Conservation (phyloP, 92 coral and sea anemone species). For the Palythoa heliodiscus region DNA sequence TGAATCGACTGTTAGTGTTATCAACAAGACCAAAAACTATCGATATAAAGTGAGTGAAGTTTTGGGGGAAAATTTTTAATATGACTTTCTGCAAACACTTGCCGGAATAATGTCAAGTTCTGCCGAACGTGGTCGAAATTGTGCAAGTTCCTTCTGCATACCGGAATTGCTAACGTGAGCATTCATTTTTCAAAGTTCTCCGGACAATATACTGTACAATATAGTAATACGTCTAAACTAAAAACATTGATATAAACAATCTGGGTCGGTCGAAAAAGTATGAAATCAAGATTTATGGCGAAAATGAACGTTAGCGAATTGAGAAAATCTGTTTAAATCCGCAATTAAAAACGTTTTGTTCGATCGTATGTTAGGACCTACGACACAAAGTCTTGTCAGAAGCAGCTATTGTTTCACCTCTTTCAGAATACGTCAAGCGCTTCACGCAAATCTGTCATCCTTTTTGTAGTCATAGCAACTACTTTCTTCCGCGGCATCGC, state of each 20-base stretch:
- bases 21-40: background rate
- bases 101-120: slow-evolving; percentile 32
- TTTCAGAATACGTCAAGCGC: slow-evolving; percentile 68
- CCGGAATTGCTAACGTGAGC: slow-evolving; percentile 23
- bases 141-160: slow-evolving; percentile 17
- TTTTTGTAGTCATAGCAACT: slow-evolving; percentile 72
- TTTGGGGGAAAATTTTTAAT: background rate
- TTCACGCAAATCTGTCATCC: slow-evolving; percentile 76
- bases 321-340: slow-evolving; percentile 3
- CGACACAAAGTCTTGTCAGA: slow-evolving; percentile 20
- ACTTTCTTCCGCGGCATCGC: slow-evolving; percentile 86
- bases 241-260: background rate
- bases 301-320: background rate
- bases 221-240: background rate
- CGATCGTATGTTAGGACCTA: slow-evolving; percentile 37
- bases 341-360: slow-evolving; percentile 57
- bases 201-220: background rate
- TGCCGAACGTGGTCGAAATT: slow-evolving; percentile 10
- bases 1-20: background rate
- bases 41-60: background rate
- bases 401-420: slow-evolving; percentile 47
- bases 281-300: background rate
- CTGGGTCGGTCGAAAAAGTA: background rate
- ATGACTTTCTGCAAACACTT: slow-evolving; percentile 7
- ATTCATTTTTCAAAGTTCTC: background rate